phyloP scores from a whole-genome alignment of 2,113 vertebrate genomes.

The Ascaphus truei region DNA sequence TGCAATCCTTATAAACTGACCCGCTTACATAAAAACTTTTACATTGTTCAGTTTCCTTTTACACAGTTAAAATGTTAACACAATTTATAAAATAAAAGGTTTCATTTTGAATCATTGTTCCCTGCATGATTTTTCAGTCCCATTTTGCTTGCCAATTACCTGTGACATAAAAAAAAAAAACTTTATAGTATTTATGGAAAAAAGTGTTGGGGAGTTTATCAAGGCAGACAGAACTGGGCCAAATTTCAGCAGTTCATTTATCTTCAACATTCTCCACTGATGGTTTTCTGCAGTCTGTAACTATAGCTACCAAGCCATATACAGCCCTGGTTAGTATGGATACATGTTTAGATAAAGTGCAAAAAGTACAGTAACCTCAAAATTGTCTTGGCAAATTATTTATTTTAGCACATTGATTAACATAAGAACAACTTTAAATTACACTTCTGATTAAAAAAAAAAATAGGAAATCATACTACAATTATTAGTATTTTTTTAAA shows the following conservation, averaged over 20 bases:
- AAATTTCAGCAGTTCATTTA: slow-evolving; percentile 6
- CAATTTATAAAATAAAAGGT: slow-evolving; percentile 8
- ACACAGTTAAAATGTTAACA: neutral
- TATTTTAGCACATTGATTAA: no score
- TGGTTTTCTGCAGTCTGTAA: slow-evolving; percentile 21
- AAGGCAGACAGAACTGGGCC: slow-evolving; percentile 34
- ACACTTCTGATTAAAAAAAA: no score
- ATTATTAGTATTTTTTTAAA: no score
- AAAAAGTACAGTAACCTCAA: neutral
- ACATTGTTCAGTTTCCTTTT: neutral
- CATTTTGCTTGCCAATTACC: slow-evolving; percentile 30
- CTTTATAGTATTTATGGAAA: slow-evolving; percentile 24
- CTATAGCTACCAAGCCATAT: slow-evolving; percentile 16
- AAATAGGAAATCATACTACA: no score
- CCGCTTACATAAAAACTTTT: no score
- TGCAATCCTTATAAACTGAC: no score
- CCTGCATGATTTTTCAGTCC: neutral
- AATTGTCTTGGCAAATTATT: neutral
- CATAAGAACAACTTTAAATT: no score
- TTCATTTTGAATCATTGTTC: neutral
- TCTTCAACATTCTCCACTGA: slow-evolving; percentile 12
- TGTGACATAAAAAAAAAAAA: slow-evolving; percentile 20
- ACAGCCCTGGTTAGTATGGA: neutral
- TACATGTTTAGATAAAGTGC: neutral
- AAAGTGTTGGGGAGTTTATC: slow-evolving; percentile 25